phyloP scores from a whole-genome alignment of 2,888 invertebrate genomes.

The Zhuqinia jingwanae region DNA sequence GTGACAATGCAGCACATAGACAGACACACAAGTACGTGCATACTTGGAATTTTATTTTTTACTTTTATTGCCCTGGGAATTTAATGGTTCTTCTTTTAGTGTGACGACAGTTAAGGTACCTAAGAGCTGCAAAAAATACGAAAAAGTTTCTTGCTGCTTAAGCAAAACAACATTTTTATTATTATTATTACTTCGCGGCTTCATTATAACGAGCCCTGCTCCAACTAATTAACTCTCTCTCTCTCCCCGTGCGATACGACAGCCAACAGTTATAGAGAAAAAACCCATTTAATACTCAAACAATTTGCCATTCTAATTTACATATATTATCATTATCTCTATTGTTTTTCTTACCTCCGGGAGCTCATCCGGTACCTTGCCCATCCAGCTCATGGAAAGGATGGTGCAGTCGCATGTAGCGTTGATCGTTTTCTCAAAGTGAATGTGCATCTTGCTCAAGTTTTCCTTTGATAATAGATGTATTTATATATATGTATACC shows the following conservation, averaged over 20 bases:
- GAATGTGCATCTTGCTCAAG: conserved; percentile 90
- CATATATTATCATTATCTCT: too few relatives aligned
- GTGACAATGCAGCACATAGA: too few relatives aligned
- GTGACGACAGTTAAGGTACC: not conserved
- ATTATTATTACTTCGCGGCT: too few relatives aligned
- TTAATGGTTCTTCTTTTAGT: not conserved
- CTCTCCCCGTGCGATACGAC: not conserved
- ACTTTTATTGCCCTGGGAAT: not conserved
- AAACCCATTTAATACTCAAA: not conserved
- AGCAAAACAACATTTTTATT: too few relatives aligned
- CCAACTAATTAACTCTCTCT: not conserved
- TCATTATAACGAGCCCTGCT: too few relatives aligned
- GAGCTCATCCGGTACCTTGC: conserved; percentile 96
- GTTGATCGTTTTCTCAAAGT: conserved; percentile 96
- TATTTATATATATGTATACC: too few relatives aligned
- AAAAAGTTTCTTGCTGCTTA: too few relatives aligned
- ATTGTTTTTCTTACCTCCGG: conserved; percentile 88
- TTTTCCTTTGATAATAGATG: not conserved
- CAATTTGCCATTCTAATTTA: not conserved
- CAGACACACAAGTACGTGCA: not conserved
- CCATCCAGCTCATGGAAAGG: conserved; percentile 98
- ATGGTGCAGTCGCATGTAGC: conserved; percentile 98
- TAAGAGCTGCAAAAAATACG: too few relatives aligned
- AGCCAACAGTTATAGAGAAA: too few relatives aligned
- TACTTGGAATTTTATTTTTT: not conserved